Evolutionary conservation across 1,140 invertebrate genomes (phyloP).

Genomic region (Drosophila asahinai): DNA sequence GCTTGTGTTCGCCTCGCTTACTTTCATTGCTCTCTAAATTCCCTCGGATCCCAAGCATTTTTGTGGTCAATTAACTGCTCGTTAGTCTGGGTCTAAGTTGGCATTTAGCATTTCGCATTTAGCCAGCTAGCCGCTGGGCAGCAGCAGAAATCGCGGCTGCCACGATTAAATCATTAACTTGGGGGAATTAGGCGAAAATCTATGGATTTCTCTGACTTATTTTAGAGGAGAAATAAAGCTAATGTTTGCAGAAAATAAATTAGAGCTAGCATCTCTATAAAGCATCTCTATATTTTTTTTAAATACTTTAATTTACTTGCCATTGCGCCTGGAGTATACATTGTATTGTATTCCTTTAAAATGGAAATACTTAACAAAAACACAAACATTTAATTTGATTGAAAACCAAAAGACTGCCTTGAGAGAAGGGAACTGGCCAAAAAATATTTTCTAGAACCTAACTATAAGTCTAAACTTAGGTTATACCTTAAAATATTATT

Average conservation of each 20-base stretch:
- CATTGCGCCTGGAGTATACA: neutral
- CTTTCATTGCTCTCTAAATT: constrained; percentile 60
- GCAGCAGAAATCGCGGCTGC: constrained; percentile 7
- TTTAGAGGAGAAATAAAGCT: neutral
- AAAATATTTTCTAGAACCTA: neutral
- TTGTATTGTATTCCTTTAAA: neutral
- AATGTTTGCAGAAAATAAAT: neutral
- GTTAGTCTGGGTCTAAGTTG: constrained; percentile 40
- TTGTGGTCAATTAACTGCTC: constrained; percentile 73
- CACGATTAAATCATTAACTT: constrained; percentile 32
- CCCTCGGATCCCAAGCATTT: constrained; percentile 50
- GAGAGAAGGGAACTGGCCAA: neutral
- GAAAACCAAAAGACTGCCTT: neutral
- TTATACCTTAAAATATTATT: too few relatives aligned
- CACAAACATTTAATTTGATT: constrained; percentile 1
- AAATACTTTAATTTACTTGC: constrained; percentile 22
- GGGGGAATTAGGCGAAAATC: neutral
- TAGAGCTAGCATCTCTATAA: too few relatives aligned
- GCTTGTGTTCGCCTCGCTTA: constrained; percentile 39
- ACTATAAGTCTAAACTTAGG: neutral
- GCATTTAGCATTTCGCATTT: constrained; percentile 31
- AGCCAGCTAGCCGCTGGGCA: constrained; percentile 23
- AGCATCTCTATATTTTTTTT: too few relatives aligned
- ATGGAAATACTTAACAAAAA: too few relatives aligned
- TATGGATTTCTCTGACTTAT: constrained; percentile 2